phyloP scores from a whole-genome alignment of 1,140 invertebrate species.

The Babylonia areolata region DNA sequence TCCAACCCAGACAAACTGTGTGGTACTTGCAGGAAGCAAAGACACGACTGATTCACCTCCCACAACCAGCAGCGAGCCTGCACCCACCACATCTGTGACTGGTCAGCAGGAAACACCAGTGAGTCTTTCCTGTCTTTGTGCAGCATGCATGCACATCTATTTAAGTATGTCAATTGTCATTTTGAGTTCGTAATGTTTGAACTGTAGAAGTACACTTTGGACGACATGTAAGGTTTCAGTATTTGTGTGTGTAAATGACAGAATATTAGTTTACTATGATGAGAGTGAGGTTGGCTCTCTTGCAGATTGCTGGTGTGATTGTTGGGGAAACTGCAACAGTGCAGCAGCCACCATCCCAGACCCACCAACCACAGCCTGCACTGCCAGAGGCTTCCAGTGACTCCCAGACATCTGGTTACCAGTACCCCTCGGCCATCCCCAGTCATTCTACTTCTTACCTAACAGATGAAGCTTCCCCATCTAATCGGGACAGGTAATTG shows the following conservation, averaged over 20 bases:
- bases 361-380: not conserved
- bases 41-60: slow-evolving; percentile 16
- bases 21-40: not conserved
- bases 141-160: no score
- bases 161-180: not conserved
- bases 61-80: not conserved
- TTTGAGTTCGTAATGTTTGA: no score
- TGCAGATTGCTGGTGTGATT: slow-evolving; percentile 61
- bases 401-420: not conserved
- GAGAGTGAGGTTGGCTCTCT: no score
- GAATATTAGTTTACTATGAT: no score
- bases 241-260: no score
- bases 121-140: not conserved
- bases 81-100: not conserved
- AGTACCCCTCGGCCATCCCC: slow-evolving; percentile 12
- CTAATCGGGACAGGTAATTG: slow-evolving; percentile 64
- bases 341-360: slow-evolving; percentile 59
- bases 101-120: not conserved
- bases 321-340: slow-evolving; percentile 64
- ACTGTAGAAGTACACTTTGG: no score
- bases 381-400: not conserved
- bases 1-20: no score
- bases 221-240: no score
- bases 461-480: slow-evolving; percentile 56
- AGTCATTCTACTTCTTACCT: slow-evolving; percentile 52